Base-by-base conservation (phyloP, 1,140 invertebrate species). In the Parapsyche elsis region DNA sequence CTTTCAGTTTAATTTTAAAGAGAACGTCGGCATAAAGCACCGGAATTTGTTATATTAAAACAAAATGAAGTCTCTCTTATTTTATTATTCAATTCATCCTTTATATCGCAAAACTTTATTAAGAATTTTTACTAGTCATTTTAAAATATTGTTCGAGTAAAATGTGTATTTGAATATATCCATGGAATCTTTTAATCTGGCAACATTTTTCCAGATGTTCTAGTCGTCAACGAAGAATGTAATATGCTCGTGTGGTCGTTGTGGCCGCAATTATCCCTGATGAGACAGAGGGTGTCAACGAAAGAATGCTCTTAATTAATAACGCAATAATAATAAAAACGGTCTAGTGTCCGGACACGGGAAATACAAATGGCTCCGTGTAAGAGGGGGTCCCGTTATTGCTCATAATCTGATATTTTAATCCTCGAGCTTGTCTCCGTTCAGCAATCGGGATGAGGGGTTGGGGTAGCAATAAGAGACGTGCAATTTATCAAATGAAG, bases 401-500 rank as follows among this genome's bases (percentile, higher is more conserved):
- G 59, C 53, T 38, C 24, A 77, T 77, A 77, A 77, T 77, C 38
- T 77, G 75, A 77, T 77, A 77, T 77, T 77, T 77, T 77, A 77
- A 77, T 77, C 75, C 30, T 57, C 49, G 45, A 71, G 26, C 70
- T 53, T 53, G 49, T 53, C 10, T 53, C 16, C 16, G 10, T 4
- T 14, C 10, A 12, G 64, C 16, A 21, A 19, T 19, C 23, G 24
- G 21, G 21, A 19, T 61, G 59, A 38, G 49, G 10, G 70, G 7
- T 30, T 44, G 70, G 16, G 53, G 16, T 57, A 26, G 75, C 75
- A 77, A 77, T 77, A 77, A 77, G 46, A 77, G 75, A 49, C 59
- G 74, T 46, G 57, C 64, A 82, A 82, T 82, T 82, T 82, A 82
- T 80, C 45, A 73, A 70, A 71, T 61, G 81, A 80, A 79, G 81